Percentiles rank a stretch among this genome's conserved stretches.
Conservation (phyloP, 2,113 vertebrate species). For the Daubentonia madagascariensis region DNA sequence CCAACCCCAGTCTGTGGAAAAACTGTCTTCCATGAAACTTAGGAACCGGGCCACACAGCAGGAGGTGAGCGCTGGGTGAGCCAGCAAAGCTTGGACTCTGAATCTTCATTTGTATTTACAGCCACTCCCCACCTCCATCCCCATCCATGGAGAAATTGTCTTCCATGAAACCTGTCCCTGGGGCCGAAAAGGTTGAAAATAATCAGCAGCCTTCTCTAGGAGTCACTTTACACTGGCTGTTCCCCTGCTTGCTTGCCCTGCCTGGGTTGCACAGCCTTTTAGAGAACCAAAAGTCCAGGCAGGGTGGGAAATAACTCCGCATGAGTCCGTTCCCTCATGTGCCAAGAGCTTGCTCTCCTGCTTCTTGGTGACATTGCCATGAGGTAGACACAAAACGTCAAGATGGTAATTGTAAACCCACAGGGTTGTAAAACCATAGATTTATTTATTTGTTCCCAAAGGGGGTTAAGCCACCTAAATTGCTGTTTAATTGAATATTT, state of each 20-base stretch:
- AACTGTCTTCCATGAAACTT: too few relatives aligned
- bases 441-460: constrained; percentile 1
- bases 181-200: not conserved
- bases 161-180: too few relatives aligned
- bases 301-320: not conserved
- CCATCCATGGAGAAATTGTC: too few relatives aligned
- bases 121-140: too few relatives aligned
- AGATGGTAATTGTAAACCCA: not conserved
- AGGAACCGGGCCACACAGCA: too few relatives aligned
- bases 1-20: too few relatives aligned
- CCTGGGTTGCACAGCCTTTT: not conserved
- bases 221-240: not conserved
- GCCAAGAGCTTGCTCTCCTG: not conserved
- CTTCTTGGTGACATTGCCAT: not conserved
- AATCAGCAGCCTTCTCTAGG: not conserved
- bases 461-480: not conserved
- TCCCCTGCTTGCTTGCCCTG: not conserved
- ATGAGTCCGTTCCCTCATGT: not conserved
- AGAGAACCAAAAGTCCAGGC: not conserved
- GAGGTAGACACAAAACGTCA: not conserved
- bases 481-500: not conserved
- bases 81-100: too few relatives aligned
- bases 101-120: too few relatives aligned
- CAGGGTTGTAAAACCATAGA: not conserved
- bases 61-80: too few relatives aligned